Percentiles rank a stretch among this genome's conserved stretches.
Conservation (phyloP, 2,797 vertebrate genomes). For the Esox lucius region DNA sequence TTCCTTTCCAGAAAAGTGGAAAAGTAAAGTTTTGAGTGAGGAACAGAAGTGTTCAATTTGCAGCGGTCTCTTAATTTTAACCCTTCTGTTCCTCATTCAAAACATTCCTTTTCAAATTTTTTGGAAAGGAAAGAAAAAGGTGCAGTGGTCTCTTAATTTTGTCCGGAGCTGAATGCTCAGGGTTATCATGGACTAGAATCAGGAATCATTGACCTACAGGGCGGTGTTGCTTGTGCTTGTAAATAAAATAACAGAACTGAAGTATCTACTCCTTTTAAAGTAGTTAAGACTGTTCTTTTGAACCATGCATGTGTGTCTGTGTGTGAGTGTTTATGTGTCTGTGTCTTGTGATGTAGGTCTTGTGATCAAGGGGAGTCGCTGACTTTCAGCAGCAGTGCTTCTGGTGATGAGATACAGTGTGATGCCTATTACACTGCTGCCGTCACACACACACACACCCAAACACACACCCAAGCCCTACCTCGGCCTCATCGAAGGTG, state of each 20-base stretch:
- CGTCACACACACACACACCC: conserved; percentile 17
- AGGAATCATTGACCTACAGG: background rate
- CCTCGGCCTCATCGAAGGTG: conserved; percentile 98
- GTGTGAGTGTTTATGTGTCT: conserved; percentile 27
- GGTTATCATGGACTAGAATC: background rate
- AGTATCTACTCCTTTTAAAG: conserved; percentile 32
- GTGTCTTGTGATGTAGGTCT: conserved; percentile 71
- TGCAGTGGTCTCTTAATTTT: too few species aligned
- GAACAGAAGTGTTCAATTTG: too few species aligned
- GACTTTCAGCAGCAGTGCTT: conserved; percentile 50
- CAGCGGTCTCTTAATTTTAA: too few species aligned
- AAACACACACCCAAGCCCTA: conserved; percentile 51
- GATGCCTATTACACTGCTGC: conserved; percentile 61
- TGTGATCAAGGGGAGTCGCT: conserved; percentile 65
- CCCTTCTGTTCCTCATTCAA: too few species aligned
- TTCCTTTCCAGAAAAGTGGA: too few species aligned
- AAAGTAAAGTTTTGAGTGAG: too few species aligned
- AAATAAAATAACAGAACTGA: conserved; percentile 10
- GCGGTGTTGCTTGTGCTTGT: background rate
- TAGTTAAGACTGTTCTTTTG: conserved; percentile 19
- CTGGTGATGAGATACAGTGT: conserved; percentile 56
- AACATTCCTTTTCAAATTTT: too few species aligned
- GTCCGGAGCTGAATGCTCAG: too few species aligned
- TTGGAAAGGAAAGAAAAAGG: too few species aligned
- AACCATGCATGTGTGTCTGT: conserved; percentile 21